These are phyloP conservation scores for Papilio demoleus DNA, from an alignment of 2,888 invertebrate genomes.

Conservation along the genomic window DNA sequence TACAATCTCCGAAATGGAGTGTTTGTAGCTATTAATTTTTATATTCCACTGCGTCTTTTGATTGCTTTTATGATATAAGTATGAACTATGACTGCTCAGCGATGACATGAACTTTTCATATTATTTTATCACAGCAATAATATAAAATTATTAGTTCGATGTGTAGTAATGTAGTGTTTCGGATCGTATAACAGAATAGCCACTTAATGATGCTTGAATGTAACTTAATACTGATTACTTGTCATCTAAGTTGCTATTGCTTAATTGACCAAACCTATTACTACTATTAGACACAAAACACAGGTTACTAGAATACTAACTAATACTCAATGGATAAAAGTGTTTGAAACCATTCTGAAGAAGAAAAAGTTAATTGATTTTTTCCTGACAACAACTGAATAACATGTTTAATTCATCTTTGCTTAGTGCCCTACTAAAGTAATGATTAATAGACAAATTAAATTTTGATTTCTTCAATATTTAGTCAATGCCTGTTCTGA, in stretches of 20 bases:
- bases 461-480: no score
- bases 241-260: slow-evolving; percentile 20
- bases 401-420: no score
- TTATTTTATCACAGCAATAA: neutral
- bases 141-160: neutral
- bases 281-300: neutral
- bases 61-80: slow-evolving; percentile 46
- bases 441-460: no score
- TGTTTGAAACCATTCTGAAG: no score
- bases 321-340: no score
- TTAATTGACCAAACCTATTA: slow-evolving; percentile 10
- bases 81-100: slow-evolving; percentile 7
- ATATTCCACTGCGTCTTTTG: slow-evolving; percentile 66
- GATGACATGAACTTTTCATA: slow-evolving; percentile 11
- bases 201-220: slow-evolving; percentile 4
- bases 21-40: slow-evolving; percentile 76
- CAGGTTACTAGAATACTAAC: neutral
- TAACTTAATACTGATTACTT: slow-evolving; percentile 22
- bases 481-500: no score
- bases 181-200: slow-evolving; percentile 31
- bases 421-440: no score
- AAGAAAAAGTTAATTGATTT: no score
- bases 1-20: slow-evolving; percentile 68
- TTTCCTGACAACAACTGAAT: no score
- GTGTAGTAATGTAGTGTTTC: neutral